phyloP scores from a whole-genome alignment of 2,888 invertebrate species.

The Pseudococcus jackbeardsleyi region DNA sequence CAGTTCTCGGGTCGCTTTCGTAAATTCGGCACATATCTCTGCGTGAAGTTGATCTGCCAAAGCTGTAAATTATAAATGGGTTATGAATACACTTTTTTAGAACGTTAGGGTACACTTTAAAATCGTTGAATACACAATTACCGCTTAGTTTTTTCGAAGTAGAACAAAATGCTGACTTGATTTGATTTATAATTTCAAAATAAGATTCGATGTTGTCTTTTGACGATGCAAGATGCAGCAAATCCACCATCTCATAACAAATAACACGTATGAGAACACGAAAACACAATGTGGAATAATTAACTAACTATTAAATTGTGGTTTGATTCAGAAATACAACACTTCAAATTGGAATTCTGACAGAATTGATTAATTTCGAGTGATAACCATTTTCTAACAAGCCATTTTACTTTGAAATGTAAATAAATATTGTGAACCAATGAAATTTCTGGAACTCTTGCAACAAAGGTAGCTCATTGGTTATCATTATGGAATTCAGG shows the following conservation, averaged over 20 bases:
- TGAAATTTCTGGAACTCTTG: background rate
- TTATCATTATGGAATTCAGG: too few relatives aligned
- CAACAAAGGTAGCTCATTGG: too few relatives aligned
- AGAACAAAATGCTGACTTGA: background rate
- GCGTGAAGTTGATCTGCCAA: background rate
- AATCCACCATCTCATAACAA: constrained; percentile 16
- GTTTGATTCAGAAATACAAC: too few relatives aligned
- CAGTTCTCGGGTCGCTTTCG: background rate
- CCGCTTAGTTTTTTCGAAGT: constrained; percentile 1
- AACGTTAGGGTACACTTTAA: background rate
- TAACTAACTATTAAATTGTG: background rate
- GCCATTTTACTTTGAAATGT: background rate
- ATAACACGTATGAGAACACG: background rate
- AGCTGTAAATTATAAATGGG: background rate
- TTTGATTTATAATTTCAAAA: background rate
- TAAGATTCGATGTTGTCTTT: background rate
- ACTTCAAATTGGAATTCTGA: too few relatives aligned
- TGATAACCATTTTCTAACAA: background rate
- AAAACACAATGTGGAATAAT: background rate
- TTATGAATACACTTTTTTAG: background rate
- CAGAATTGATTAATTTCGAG: background rate
- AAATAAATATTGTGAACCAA: background rate
- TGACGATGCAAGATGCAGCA: background rate
- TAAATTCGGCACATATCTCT: background rate
- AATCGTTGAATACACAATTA: background rate